Base-by-base conservation (phyloP, 2,113 vertebrate genomes). In the Machaerirhynchus nigripectus region DNA sequence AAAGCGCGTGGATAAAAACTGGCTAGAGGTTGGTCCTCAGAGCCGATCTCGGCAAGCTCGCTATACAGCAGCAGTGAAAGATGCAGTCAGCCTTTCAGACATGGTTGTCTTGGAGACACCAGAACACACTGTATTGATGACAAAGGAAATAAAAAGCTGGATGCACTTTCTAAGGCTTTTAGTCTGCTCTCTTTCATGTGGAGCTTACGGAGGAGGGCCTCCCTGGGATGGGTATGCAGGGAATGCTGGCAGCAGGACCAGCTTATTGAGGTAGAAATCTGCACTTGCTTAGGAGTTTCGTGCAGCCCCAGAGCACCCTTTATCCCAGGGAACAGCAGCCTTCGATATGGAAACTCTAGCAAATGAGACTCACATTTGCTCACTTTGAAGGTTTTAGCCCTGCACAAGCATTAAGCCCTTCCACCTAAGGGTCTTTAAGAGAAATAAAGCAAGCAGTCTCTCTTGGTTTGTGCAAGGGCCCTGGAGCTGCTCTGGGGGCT, bases 41-140 rank as follows among this genome's bases (percentile, higher is more conserved):
- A 74, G 84, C 65, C 74, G 7, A 76, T 88, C 91, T 87, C 71
- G 0, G 89, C 75, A 77, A 95, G 84, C 90, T 74, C 9, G 0
- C 84, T 77, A 77, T 6, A 89, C 84, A 93, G 79, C 92, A 88
- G 60, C 81, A 96, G 70, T 93, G 90, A 97, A 94, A 95, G 96
- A 96, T 88, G 95, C 95, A 96, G 94, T 94, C 93, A 94, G 93
- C 76, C 87, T 91, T 96, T 95, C 64, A 96, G 92, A 86, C 94
- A 63, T 63, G 94, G 97, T 97, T 97, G 97, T 97, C 97, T 94
- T 96, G 97, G 97, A 97, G 97, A 97, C 96, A 97, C 93, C 87
- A 96, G 95, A 94, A 96, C 92, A 94, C 95, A 97, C 89, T 92
- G 89, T 63, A 94, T 70, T 76, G 95, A 76, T 90, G 90, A 97